These are phyloP conservation scores for Tachysurus fulvidraco DNA, from an alignment of 2,113 vertebrate species.

Conservation along the genomic window DNA sequence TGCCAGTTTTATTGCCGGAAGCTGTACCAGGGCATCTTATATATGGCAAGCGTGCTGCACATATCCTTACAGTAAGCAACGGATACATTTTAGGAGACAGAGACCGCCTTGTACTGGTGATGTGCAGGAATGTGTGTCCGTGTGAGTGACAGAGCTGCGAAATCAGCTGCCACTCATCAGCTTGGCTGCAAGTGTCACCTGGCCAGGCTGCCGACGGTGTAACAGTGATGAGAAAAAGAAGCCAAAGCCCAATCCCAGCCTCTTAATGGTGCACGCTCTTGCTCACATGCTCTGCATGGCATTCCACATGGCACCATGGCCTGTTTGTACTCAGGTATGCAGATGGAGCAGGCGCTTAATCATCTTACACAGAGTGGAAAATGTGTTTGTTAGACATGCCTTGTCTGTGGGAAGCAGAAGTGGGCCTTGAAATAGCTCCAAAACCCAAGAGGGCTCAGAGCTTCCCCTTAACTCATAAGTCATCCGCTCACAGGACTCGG, in stretches of 20 bases:
- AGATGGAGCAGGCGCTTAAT: slow-evolving; percentile 21
- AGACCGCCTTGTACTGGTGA: background rate
- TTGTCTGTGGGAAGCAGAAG: slow-evolving; percentile 37
- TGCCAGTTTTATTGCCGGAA: background rate
- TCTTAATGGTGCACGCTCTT: background rate
- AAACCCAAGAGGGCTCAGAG: background rate
- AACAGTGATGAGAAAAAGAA: background rate
- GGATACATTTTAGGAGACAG: background rate
- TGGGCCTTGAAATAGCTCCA: slow-evolving; percentile 26
- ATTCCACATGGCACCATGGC: background rate
- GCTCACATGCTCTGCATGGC: background rate
- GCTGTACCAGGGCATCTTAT: slow-evolving; percentile 24
- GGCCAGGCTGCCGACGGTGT: background rate
- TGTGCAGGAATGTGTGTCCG: background rate
- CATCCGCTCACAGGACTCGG: background rate
- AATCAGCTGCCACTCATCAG: background rate
- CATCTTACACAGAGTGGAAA: slow-evolving; percentile 21
- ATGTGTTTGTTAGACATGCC: slow-evolving; percentile 5
- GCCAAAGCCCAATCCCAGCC: background rate
- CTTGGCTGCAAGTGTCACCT: slow-evolving; percentile 41
- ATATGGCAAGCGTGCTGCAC: slow-evolving; percentile 20
- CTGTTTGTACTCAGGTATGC: background rate
- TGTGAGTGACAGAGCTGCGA: background rate
- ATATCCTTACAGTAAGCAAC: background rate
- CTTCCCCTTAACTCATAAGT: slow-evolving; percentile 20